Evolutionary conservation across 2,797 vertebrate genomes (phyloP).

Genomic region (Chrosomus eos): DNA sequence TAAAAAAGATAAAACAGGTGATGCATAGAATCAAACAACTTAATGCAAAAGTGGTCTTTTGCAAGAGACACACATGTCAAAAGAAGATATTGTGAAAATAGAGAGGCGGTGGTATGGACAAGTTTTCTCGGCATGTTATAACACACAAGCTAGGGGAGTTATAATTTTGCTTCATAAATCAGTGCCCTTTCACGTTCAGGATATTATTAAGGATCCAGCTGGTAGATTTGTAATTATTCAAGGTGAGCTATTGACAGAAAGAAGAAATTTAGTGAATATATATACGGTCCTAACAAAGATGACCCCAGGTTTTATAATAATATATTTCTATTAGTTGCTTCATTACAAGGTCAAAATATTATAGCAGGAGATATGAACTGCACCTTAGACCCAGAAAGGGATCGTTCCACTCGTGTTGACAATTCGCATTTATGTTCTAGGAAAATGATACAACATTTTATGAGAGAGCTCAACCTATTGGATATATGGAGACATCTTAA

Average conservation of each 20-base stretch:
- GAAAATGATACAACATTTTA: too few relatives aligned
- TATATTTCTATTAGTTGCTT: too few relatives aligned
- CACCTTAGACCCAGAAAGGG: too few relatives aligned
- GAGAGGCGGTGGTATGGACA: constrained; percentile 32
- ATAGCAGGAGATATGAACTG: too few relatives aligned
- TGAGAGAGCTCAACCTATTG: neutral
- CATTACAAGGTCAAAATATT: too few relatives aligned
- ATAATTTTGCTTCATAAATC: neutral
- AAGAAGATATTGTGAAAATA: constrained; percentile 21
- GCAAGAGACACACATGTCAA: constrained; percentile 23
- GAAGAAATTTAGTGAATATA: neutral
- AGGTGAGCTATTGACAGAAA: neutral
- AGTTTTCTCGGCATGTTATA: constrained; percentile 30
- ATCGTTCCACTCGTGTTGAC: too few relatives aligned
- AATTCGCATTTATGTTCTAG: too few relatives aligned
- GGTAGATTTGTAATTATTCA: constrained; percentile 35
- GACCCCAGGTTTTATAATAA: too few relatives aligned
- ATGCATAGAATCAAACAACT: neutral
- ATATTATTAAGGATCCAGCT: constrained; percentile 25
- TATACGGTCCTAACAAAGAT: neutral
- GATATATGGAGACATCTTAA: neutral
- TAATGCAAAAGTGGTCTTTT: constrained; percentile 10
- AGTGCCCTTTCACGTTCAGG: neutral
- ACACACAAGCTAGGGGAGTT: constrained; percentile 7
- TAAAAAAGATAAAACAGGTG: neutral